phyloP scores from a whole-genome alignment of 2,113 vertebrate species.

The Nycticorax nycticorax region DNA sequence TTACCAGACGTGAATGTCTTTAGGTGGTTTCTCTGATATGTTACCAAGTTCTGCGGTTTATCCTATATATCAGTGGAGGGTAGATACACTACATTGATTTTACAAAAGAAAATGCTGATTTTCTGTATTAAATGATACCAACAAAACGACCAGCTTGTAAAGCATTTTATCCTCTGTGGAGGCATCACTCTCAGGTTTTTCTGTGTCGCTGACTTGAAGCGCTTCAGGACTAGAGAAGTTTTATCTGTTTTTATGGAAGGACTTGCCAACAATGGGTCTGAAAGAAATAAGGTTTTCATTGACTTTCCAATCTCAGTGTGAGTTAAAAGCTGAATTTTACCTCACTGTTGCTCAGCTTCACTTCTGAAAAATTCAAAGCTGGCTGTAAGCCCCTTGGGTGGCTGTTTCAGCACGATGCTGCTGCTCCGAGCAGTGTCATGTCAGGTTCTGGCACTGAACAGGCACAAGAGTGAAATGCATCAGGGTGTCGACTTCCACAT shows the following conservation, averaged over 20 bases:
- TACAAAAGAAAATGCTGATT: neutral
- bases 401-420: slow-evolving; percentile 53
- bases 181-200: neutral
- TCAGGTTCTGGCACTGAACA: slow-evolving; percentile 45
- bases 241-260: neutral
- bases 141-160: neutral
- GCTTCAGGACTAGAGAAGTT: neutral
- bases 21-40: neutral
- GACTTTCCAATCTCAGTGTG: slow-evolving; percentile 54
- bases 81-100: neutral
- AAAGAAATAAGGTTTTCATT: slow-evolving; percentile 60
- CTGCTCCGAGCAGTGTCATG: slow-evolving; percentile 5
- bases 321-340: slow-evolving; percentile 71
- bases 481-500: slow-evolving; percentile 46
- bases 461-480: slow-evolving; percentile 45
- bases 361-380: slow-evolving; percentile 60
- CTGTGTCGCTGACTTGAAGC: neutral
- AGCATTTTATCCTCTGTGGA: neutral
- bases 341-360: slow-evolving; percentile 57
- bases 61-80: neutral
- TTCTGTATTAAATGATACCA: neutral
- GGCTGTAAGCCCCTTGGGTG: slow-evolving; percentile 56
- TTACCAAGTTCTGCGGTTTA: neutral
- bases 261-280: neutral
- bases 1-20: neutral